phyloP scores from a whole-genome alignment of 2,797 vertebrate species.

The Sphenodon punctatus region DNA sequence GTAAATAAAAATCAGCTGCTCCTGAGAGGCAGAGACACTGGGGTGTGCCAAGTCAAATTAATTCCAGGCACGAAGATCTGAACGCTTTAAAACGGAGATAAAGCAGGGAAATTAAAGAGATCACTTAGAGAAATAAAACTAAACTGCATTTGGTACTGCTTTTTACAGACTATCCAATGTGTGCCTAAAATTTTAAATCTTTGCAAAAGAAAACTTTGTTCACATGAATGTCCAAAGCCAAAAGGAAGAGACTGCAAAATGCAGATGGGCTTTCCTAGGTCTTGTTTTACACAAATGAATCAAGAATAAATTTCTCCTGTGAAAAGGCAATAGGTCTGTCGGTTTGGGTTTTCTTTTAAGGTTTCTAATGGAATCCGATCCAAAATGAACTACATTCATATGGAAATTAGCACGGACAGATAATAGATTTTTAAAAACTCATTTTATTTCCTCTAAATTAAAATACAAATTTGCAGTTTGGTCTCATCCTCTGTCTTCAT shows the following conservation, averaged over 20 bases:
- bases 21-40: constrained; percentile 50
- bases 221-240: background rate
- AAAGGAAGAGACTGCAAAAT: background rate
- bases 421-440: background rate
- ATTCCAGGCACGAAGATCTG: constrained; percentile 56
- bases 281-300: background rate
- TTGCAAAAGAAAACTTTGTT: constrained; percentile 7
- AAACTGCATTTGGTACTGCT: background rate
- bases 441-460: background rate
- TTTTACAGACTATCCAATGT: background rate
- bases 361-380: constrained; percentile 27
- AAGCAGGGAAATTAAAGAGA: constrained; percentile 49
- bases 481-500: constrained; percentile 19
- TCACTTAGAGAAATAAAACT: constrained; percentile 21
- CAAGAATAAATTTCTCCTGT: background rate
- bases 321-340: constrained; percentile 15
- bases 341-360: background rate
- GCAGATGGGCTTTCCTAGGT: constrained; percentile 11
- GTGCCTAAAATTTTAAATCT: constrained; percentile 8
- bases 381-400: constrained; percentile 10
- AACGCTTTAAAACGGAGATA: constrained; percentile 29
- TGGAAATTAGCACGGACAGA: background rate
- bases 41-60: constrained; percentile 59
- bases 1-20: constrained; percentile 64
- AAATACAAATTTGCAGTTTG: constrained; percentile 25